phyloP scores from a whole-genome alignment of 2,113 vertebrate genomes.

The Lucifuga dentata region DNA sequence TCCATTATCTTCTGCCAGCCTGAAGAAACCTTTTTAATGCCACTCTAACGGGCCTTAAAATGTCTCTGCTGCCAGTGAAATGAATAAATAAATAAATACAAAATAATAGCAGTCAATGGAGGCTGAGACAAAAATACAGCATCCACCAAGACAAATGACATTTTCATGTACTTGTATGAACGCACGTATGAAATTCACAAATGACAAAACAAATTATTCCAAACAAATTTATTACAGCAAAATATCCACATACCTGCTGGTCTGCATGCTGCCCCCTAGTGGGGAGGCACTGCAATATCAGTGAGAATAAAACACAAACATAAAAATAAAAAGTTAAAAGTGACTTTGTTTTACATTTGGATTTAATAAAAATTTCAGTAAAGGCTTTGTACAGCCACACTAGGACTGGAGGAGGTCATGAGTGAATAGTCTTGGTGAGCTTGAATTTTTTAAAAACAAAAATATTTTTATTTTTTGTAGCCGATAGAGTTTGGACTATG shows the following conservation, averaged over 20 bases:
- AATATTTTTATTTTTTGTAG: too few species aligned
- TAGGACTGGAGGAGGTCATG: neutral
- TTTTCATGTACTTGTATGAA: too few species aligned
- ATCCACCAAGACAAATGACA: neutral
- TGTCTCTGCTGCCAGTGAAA: too few species aligned
- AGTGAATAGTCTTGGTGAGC: too few species aligned
- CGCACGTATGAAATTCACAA: neutral
- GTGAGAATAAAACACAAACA: constrained; percentile 19
- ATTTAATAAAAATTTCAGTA: neutral
- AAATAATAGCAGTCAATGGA: too few species aligned
- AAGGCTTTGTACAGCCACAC: neutral
- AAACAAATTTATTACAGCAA: constrained; percentile 50
- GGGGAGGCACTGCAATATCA: neutral
- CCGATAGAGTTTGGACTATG: too few species aligned
- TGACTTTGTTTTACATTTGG: constrained; percentile 14
- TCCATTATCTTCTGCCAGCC: too few species aligned
- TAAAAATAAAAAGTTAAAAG: constrained; percentile 9
- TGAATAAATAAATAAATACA: too few species aligned
- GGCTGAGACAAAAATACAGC: neutral
- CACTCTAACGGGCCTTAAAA: too few species aligned
- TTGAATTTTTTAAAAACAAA: too few species aligned
- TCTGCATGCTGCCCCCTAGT: neutral
- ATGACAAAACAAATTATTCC: constrained; percentile 13
- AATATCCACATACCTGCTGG: neutral
- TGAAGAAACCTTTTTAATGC: too few species aligned